phyloP scores from a whole-genome alignment of 1,140 invertebrate species.

The Anthonomus grandis region DNA sequence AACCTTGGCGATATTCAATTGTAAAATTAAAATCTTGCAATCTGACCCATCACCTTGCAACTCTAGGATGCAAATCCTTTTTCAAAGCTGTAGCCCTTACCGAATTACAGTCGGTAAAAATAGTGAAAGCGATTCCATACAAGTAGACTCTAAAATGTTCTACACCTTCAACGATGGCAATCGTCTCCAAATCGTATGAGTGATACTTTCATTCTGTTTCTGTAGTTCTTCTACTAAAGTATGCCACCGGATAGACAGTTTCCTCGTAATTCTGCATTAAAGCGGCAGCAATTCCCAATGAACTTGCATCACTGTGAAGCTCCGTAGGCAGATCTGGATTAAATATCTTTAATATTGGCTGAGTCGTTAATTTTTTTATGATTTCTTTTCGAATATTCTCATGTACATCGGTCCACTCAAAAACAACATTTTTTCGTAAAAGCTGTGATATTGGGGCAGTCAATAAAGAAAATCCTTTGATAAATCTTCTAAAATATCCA shows the following conservation, averaged over 20 bases:
- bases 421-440: too few species aligned
- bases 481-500: too few species aligned
- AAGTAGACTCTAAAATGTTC: slow-evolving; percentile 48
- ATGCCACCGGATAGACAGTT: slow-evolving; percentile 30
- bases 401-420: slow-evolving; percentile 1
- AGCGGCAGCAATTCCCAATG: not conserved
- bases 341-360: slow-evolving; percentile 3
- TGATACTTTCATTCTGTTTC: slow-evolving; percentile 25
- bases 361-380: slow-evolving; percentile 4
- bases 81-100: slow-evolving; percentile 26
- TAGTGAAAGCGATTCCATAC: slow-evolving; percentile 38
- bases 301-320: slow-evolving; percentile 13
- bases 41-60: slow-evolving; percentile 40
- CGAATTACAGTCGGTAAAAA: slow-evolving; percentile 44
- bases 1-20: slow-evolving; percentile 19
- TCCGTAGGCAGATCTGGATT: not conserved
- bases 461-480: too few species aligned
- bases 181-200: slow-evolving; percentile 26
- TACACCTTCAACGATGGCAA: slow-evolving; percentile 21
- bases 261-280: slow-evolving; percentile 37
- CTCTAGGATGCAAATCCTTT: slow-evolving; percentile 37
- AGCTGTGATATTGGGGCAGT: too few species aligned
- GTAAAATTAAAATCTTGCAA: not conserved
- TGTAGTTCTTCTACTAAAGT: slow-evolving; percentile 39
- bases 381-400: slow-evolving; percentile 5